These are phyloP conservation scores for Charanyca ferruginea DNA, from an alignment of 2,888 invertebrate genomes.

Conservation along the genomic window DNA sequence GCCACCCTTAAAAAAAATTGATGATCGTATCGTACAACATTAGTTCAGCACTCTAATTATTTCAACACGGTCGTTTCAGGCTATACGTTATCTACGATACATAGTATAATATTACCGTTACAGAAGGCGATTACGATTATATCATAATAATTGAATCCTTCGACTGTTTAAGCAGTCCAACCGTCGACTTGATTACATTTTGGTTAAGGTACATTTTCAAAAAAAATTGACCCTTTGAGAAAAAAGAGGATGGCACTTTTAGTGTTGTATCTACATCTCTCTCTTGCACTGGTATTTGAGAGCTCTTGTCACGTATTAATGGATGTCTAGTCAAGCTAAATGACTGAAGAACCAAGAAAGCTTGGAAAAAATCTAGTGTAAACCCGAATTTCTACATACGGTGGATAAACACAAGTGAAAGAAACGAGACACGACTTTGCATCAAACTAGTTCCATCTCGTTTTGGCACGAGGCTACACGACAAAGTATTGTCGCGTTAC, in stretches of 20 bases:
- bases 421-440: not conserved
- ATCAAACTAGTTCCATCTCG: not conserved
- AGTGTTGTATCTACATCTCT: not conserved
- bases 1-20: not conserved
- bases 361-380: constrained; percentile 14
- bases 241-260: constrained; percentile 8
- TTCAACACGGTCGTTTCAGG: constrained; percentile 55
- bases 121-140: constrained; percentile 61
- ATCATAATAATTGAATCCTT: constrained; percentile 56
- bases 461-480: not conserved
- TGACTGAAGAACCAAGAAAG: not conserved
- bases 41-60: constrained; percentile 19
- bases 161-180: constrained; percentile 46
- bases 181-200: constrained; percentile 46
- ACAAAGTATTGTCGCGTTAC: constrained; percentile 1
- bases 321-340: constrained; percentile 20
- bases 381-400: not conserved
- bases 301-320: no score
- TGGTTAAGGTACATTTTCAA: constrained; percentile 7
- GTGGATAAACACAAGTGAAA: constrained; percentile 9
- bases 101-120: constrained; percentile 57
- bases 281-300: constrained; percentile 2
- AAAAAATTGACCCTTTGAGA: not conserved
- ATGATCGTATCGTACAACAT: constrained; percentile 37
- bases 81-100: constrained; percentile 54